Evolutionary conservation across 2,888 invertebrate genomes (phyloP).

Genomic region (Melanotus villosus): DNA sequence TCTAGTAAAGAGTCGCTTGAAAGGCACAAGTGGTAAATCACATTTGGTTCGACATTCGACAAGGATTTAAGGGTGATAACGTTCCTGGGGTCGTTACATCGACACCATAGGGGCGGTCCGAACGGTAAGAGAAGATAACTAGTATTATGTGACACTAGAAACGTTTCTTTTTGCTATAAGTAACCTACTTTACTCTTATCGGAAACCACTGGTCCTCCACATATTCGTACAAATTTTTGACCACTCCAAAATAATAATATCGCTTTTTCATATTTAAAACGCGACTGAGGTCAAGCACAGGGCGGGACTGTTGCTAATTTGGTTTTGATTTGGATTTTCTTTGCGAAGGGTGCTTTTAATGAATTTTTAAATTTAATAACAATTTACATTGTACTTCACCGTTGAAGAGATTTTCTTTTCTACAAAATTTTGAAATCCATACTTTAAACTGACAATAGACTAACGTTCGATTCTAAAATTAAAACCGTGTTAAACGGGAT

Average conservation of each 20-base stretch:
- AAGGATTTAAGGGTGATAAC: slow-evolving; percentile 47
- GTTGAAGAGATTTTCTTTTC: too few relatives aligned
- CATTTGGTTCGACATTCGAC: slow-evolving; percentile 40
- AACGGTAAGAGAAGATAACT: slow-evolving; percentile 47
- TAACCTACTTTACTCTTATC: slow-evolving; percentile 33
- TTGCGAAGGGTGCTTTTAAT: too few relatives aligned
- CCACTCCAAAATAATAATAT: not conserved
- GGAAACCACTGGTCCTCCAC: slow-evolving; percentile 4
- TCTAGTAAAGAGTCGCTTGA: slow-evolving; percentile 15
- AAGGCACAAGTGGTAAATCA: slow-evolving; percentile 36
- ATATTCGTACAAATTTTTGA: slow-evolving; percentile 2
- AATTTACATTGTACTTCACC: too few relatives aligned
- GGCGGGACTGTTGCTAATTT: too few relatives aligned
- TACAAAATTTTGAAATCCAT: too few relatives aligned
- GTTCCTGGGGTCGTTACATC: slow-evolving; percentile 47
- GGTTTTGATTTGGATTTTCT: too few relatives aligned
- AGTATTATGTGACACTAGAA: slow-evolving; percentile 43
- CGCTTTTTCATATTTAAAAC: not conserved
- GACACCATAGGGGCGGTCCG: slow-evolving; percentile 49
- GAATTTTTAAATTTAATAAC: too few relatives aligned
- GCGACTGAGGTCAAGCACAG: not conserved
- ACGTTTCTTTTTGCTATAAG: slow-evolving; percentile 36
- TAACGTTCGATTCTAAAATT: too few relatives aligned
- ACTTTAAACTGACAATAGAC: too few relatives aligned
- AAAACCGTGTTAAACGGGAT: too few relatives aligned